Conservation (phyloP, 2,113 vertebrate species). For the Noctilio leporinus region DNA sequence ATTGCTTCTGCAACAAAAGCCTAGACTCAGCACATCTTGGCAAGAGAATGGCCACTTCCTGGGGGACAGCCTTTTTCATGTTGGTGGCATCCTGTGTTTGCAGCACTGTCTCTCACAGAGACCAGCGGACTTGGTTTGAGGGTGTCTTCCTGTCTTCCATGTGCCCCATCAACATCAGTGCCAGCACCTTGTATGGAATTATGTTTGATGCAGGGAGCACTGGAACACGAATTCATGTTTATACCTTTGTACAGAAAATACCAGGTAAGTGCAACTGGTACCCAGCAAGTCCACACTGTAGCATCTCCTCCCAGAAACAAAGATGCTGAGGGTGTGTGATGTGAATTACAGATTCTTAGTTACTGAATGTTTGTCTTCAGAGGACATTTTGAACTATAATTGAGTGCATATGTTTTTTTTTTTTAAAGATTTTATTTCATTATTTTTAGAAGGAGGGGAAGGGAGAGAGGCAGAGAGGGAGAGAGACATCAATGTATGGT, state of each 20-base stretch:
- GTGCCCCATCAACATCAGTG: slow-evolving; percentile 78
- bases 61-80: slow-evolving; percentile 72
- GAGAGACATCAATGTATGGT: too few relatives aligned
- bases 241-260: slow-evolving; percentile 93
- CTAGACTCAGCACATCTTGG: background rate
- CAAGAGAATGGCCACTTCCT: slow-evolving; percentile 79
- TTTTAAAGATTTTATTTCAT: too few relatives aligned
- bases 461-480: too few relatives aligned
- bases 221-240: slow-evolving; percentile 96
- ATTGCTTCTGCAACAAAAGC: slow-evolving; percentile 33
- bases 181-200: slow-evolving; percentile 88
- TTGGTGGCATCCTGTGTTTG: slow-evolving; percentile 77
- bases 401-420: background rate
- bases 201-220: slow-evolving; percentile 99
- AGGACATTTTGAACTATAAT: background rate
- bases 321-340: background rate
- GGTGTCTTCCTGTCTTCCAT: slow-evolving; percentile 85
- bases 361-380: slow-evolving; percentile 12
- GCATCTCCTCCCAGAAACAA: background rate
- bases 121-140: slow-evolving; percentile 85
- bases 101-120: slow-evolving; percentile 81
- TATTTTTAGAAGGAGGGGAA: too few relatives aligned
- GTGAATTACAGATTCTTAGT: background rate
- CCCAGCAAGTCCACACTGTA: background rate
- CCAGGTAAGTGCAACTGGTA: slow-evolving; percentile 78